Conservation (phyloP, 2,888 invertebrate genomes). For the Tenthredo notha region DNA sequence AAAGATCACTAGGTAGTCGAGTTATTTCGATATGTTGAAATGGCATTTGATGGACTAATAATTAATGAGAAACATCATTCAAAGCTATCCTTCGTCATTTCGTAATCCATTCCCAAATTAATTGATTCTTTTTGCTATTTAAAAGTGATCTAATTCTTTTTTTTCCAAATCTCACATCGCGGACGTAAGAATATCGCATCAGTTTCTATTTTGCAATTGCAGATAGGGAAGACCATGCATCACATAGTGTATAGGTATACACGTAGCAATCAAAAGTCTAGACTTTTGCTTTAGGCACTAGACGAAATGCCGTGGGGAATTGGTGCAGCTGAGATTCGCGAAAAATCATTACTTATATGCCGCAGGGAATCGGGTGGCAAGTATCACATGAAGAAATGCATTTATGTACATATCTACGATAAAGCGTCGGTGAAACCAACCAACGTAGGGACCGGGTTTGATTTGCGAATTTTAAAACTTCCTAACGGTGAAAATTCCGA, state of each 20-base stretch:
- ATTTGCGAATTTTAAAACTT: no score
- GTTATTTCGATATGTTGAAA: no score
- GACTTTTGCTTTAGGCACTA: conserved; percentile 49
- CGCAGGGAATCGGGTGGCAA: neutral
- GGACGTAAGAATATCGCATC: neutral
- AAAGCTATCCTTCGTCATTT: neutral
- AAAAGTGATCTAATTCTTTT: neutral
- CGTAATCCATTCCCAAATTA: neutral
- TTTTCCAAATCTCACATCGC: neutral
- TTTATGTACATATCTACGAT: neutral
- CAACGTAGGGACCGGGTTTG: no score
- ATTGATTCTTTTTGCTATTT: neutral
- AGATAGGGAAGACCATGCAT: neutral
- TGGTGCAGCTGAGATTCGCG: conserved; percentile 39
- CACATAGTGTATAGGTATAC: neutral
- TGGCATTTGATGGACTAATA: neutral
- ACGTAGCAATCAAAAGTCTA: conserved; percentile 48
- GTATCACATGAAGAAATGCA: neutral
- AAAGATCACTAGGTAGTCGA: neutral
- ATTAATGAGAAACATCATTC: neutral
- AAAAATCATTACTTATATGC: conserved; percentile 43
- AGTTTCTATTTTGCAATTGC: neutral
- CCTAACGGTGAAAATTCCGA: no score
- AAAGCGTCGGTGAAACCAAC: neutral
- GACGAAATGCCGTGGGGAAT: conserved; percentile 50